Evolutionary conservation across 1,140 invertebrate genomes (phyloP), one percentile per base, ranked within the genome.

Genomic region (Philotrypesis tridentata): DNA sequence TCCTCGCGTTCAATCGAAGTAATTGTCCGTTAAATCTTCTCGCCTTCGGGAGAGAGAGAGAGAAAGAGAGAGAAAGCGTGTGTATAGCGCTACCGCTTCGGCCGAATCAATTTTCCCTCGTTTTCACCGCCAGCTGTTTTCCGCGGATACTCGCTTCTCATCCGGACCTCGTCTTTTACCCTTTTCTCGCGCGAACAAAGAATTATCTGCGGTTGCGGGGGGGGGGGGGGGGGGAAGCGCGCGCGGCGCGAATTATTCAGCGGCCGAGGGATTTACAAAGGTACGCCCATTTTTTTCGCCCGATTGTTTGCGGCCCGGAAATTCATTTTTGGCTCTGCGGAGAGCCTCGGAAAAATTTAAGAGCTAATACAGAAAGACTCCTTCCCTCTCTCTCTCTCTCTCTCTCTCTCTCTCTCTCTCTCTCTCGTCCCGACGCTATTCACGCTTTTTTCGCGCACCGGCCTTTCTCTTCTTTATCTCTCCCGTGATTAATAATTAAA

Each of bases 11-110:
- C 87, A 88, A 89, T 89, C 85, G 85, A 85, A 85, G 85, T 88
- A 90, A 90, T 90, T 88, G 87, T 83, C 77, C 86, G 87, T 87
- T 87, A 86, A 89, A 89, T 89, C 87, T 86, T 82, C 82, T 86
- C 82, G 63, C 67, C 76, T 60, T 43, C 27, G 63, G n/a, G 61
- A 74, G n/a, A n/a, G n/a, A n/a, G n/a, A n/a, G n/a, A n/a, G n/a
- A n/a, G n/a, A n/a, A n/a, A n/a, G n/a, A n/a, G n/a, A n/a, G n/a
- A n/a, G n/a, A n/a, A n/a, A n/a, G n/a, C n/a, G n/a, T n/a, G n/a
- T n/a, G n/a, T n/a, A n/a, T n/a, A n/a, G n/a, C n/a, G n/a, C n/a
- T n/a, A n/a, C n/a, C n/a, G n/a, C 55, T 40, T 80, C 37, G n/a
- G n/a, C 74, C 76, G 79, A 89, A 88, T 88, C 88, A 87, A 89